Conservation (phyloP, 2,797 vertebrate species). For the Rhabdophis nuchalis region DNA sequence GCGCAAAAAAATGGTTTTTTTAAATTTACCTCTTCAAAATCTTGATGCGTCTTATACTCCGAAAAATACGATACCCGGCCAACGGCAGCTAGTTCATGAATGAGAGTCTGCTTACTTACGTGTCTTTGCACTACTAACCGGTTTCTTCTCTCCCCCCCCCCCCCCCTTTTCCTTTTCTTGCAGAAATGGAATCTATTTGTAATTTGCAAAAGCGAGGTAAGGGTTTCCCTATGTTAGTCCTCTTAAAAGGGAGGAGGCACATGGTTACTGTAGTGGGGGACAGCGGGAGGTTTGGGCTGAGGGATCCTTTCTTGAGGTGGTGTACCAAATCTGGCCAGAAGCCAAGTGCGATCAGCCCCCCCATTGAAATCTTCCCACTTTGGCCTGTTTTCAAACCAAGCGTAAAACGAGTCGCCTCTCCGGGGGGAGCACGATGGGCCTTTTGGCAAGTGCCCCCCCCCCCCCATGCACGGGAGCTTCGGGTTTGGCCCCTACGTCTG, state of each 20-base stretch:
- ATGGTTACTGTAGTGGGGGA: background rate
- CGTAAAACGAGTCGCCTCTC: background rate
- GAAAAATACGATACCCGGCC: too few species aligned
- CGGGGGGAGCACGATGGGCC: too few species aligned
- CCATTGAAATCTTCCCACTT: background rate
- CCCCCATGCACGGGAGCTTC: background rate
- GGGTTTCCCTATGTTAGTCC: background rate
- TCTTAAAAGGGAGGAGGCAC: background rate
- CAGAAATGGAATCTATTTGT: constrained; percentile 96
- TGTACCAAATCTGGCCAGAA: background rate
- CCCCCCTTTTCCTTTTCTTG: constrained; percentile 29
- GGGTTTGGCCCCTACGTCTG: background rate
- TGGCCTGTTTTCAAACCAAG: background rate
- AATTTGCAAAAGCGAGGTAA: constrained; percentile 97
- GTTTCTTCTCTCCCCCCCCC: background rate
- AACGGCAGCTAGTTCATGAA: too few species aligned
- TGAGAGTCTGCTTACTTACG: background rate
- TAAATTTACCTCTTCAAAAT: too few species aligned
- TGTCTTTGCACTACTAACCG: constrained; percentile 21
- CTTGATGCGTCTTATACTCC: too few species aligned
- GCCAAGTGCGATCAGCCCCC: too few species aligned
- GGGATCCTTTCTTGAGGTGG: background rate
- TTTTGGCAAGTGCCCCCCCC: background rate
- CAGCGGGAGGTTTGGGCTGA: background rate
- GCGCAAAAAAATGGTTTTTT: too few species aligned